Base-by-base conservation (phyloP, 2,888 invertebrate genomes). In the Andrena trimmerana region DNA sequence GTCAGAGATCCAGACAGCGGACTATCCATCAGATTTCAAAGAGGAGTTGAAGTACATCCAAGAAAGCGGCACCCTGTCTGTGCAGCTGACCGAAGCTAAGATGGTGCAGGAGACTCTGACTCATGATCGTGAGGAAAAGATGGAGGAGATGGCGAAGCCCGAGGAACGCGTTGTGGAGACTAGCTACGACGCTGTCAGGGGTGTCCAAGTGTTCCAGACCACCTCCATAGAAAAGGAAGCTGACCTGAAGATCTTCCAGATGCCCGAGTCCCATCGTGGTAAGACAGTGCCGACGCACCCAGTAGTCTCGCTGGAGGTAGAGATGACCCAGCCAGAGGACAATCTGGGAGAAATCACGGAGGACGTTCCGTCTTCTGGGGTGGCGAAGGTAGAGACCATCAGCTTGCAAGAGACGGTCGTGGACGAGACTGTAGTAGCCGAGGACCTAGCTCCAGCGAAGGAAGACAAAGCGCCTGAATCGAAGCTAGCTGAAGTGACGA, bases 191-290 rank as follows among this genome's bases (percentile, higher is more conserved):
- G 95, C 96, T 1, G 96, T 96, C 88, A 95, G 95, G 86, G 95
- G 97, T 74, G 86, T 97, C 69, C 95, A 95, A 83, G 92, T 97
- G 4, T 95, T 94, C 70, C 95, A 97, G 93, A 96, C 95, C 0
- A 95, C 96, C 90, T 93, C 94, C 0, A 95, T 96, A 50, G 97
- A 97, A 93, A 95, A 95, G 84, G 97, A 97, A 94, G 95, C 95
- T 33, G 93, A 94, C 42, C 94, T 97, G 24, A 90, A 92, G 31
- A 83, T 94, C n/a, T 94, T 94, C 79, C 95, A 95, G 82, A 89
- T 95, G 71, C 95, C 95, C 2, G 95, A 95, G 86, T 93, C 94
- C 60, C 95, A 95, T 81, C 94, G 93, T 88, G 94, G 95, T 5
- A 95, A 95, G 93, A 78, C 93, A 31, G 93, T 94, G 7, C 94